A percentile compares a stretch with the other conserved stretches of the same genome.
phyloP scores from a whole-genome alignment of 2,113 vertebrate genomes.

The Macquaria ambigua region DNA sequence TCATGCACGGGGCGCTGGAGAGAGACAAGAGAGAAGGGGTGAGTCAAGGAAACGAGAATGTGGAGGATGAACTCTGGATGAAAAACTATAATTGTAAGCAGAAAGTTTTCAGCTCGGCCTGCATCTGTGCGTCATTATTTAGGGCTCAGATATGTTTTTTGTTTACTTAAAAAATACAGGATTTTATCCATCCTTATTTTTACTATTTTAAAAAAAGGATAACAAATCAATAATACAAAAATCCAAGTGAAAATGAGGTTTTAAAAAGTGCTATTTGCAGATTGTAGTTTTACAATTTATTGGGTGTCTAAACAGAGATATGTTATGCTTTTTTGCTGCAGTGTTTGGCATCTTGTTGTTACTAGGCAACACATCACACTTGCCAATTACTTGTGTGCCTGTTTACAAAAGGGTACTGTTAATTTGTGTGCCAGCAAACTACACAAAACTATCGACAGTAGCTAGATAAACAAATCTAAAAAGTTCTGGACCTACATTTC shows the following conservation, averaged over 20 bases:
- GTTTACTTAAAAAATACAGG: background rate
- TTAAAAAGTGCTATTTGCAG: background rate
- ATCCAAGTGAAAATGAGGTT: background rate
- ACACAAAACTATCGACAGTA: background rate
- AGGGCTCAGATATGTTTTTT: background rate
- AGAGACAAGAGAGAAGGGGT: slow-evolving; percentile 98
- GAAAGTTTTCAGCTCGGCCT: background rate
- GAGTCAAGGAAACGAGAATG: slow-evolving; percentile 51
- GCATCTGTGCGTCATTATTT: background rate
- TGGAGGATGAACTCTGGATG: background rate
- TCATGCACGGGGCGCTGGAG: slow-evolving; percentile 94
- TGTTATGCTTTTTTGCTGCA: no score
- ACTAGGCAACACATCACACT: slow-evolving; percentile 15
- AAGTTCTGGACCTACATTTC: background rate
- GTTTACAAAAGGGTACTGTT: background rate
- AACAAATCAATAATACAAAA: background rate
- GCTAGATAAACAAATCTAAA: background rate
- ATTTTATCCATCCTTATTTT: background rate
- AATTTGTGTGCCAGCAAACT: background rate
- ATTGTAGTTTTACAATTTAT: background rate
- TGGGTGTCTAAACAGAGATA: background rate
- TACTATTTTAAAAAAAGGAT: background rate
- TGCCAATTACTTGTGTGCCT: background rate
- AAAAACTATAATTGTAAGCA: background rate
- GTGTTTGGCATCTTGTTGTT: background rate